A percentile compares a stretch with the other conserved stretches of the same genome.
Conservation (phyloP, 2,888 invertebrate genomes). For the Sinopyrophorus schimmeli region DNA sequence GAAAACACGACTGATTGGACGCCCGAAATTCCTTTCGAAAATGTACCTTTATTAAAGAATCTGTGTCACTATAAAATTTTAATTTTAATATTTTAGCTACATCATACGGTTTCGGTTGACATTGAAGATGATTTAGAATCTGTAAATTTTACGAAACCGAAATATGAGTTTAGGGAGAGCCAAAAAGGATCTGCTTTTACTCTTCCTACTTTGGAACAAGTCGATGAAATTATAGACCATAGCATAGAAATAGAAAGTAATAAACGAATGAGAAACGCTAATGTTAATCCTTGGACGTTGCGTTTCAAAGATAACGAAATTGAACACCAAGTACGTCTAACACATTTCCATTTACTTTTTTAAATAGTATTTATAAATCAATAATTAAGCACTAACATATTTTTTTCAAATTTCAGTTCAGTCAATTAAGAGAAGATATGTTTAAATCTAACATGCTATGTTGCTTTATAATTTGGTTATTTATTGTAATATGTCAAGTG, state of each 20-base stretch:
- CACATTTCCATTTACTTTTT: too few relatives aligned
- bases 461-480: constrained; percentile 88
- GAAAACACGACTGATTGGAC: constrained; percentile 84
- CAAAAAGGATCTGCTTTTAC: constrained; percentile 46
- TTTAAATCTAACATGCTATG: constrained; percentile 95
- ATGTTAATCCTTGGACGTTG: constrained; percentile 85
- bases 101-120: constrained; percentile 49
- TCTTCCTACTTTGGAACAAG: constrained; percentile 57
- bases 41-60: constrained; percentile 63
- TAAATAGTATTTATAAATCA: not conserved
- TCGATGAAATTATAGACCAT: constrained; percentile 81
- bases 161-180: constrained; percentile 51
- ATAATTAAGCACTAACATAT: not conserved
- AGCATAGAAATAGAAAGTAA: constrained; percentile 89
- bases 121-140: constrained; percentile 52
- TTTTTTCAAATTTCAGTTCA: too few relatives aligned
- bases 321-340: constrained; percentile 72
- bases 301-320: constrained; percentile 80
- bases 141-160: constrained; percentile 54
- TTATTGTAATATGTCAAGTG: constrained; percentile 78
- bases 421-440: constrained; percentile 85
- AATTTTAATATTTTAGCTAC: constrained; percentile 43
- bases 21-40: constrained; percentile 90
- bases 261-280: constrained; percentile 82
- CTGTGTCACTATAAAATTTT: not conserved